Evolutionary conservation across 2,888 invertebrate genomes (phyloP), one percentile per base, ranked within the genome.

Genomic region (Chaetogeoica ovagalla): DNA sequence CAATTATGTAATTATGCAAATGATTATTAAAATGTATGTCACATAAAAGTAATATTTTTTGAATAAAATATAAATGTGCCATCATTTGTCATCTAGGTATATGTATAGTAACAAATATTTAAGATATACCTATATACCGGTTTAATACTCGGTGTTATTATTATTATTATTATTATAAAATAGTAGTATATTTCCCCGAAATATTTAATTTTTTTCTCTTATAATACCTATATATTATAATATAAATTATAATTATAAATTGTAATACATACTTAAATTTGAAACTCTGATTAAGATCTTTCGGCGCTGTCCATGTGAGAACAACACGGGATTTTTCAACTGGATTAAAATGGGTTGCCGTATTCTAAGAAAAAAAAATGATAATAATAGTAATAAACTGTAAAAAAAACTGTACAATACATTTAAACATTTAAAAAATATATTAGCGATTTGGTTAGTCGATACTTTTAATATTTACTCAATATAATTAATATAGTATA

Each of bases 331-430:
- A 88, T 83, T 89, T 90, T 11, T 83, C 83, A 21, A 88, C 88
- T 83, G 91, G 89, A 84, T 91, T 91, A 85, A 89, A 90, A 86
- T 93, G 93, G 5, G 92, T 92, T 39, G 91, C 88, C 0, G 91
- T 89, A 84, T 90, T 91, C 92, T 92, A 13, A 55, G 63, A 63
- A 43, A 17, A 55, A 65, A 43, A 9, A 43, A 43, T 11, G 1
- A 9, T 9, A 11, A 43, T 43, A 43, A 43, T 43, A 43, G 30
- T 30, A 30, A 30, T 30, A 30, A 30, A 30, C 30, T 30, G 3
- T 48, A 48, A 48, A 13, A 48, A 48, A 48, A 13, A 48, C 11
- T 48, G 6, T 48, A 48, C 48, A 11, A 48, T 11, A 11, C 13
- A 11, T 48, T 30, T 30, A 30, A 30, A 9, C 43, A 43, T 43